phyloP scores from a whole-genome alignment of 1,140 invertebrate genomes.

The Laupala kohalensis region DNA sequence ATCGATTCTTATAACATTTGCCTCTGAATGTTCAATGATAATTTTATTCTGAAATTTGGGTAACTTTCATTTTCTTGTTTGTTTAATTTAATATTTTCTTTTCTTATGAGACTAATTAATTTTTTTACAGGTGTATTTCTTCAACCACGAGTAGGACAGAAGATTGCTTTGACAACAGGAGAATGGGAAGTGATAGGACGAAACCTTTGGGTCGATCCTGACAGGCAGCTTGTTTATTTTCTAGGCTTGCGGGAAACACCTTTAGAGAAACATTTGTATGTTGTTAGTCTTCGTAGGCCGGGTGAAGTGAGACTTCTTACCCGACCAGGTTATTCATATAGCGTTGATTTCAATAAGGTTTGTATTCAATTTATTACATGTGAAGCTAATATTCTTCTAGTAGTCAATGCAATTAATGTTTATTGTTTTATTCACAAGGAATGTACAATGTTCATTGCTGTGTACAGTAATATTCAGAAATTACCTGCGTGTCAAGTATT shows the following conservation, averaged over 20 bases:
- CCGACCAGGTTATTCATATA: conserved; percentile 59
- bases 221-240: conserved; percentile 63
- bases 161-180: conserved; percentile 59
- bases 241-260: conserved; percentile 65
- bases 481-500: conserved; percentile 68
- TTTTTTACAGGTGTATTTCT: conserved; percentile 28
- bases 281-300: conserved; percentile 51
- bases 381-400: neutral
- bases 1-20: too few species aligned
- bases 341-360: conserved; percentile 65
- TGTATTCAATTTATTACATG: neutral
- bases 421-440: conserved; percentile 35
- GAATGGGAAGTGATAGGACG: conserved; percentile 71
- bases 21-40: too few species aligned
- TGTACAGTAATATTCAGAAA: conserved; percentile 78
- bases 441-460: conserved; percentile 71
- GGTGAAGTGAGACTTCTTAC: conserved; percentile 56
- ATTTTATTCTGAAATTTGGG: too few species aligned
- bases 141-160: conserved; percentile 43
- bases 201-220: conserved; percentile 63
- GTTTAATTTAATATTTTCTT: neutral
- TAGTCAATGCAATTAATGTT: neutral
- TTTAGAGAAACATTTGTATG: conserved; percentile 71
- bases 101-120: too few species aligned
- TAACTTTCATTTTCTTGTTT: neutral